Evolutionary conservation across 2,888 invertebrate genomes (phyloP).

Genomic region (Scaptomyza flava): DNA sequence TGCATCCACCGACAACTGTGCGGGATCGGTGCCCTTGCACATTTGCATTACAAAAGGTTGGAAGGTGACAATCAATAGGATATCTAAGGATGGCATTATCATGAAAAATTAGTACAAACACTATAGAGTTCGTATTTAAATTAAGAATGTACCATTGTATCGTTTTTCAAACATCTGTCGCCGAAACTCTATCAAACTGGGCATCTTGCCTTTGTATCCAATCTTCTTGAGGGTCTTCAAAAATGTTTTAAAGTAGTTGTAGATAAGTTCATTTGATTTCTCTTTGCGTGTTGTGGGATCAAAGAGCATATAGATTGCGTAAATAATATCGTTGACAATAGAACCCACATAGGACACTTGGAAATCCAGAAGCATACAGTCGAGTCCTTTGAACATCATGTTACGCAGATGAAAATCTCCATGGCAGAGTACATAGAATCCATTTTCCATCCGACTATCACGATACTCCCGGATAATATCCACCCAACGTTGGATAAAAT

Average conservation of each 20-base stretch:
- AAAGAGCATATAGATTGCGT: slow-evolving; percentile 65
- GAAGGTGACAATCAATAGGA: slow-evolving; percentile 34
- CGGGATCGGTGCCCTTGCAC: slow-evolving; percentile 30
- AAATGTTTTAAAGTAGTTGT: slow-evolving; percentile 59
- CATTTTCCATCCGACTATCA: slow-evolving; percentile 26
- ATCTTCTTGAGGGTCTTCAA: slow-evolving; percentile 48
- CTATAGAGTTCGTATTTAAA: slow-evolving; percentile 22
- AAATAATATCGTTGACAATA: slow-evolving; percentile 54
- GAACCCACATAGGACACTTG: slow-evolving; percentile 60
- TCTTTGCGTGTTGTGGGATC: slow-evolving; percentile 50
- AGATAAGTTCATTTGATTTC: slow-evolving; percentile 54
- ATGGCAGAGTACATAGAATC: slow-evolving; percentile 52
- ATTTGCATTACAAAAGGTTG: slow-evolving; percentile 32
- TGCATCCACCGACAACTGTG: slow-evolving; percentile 11
- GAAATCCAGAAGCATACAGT: slow-evolving; percentile 62
- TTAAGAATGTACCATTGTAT: slow-evolving; percentile 49
- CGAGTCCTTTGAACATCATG: slow-evolving; percentile 60
- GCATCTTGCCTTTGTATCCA: slow-evolving; percentile 64
- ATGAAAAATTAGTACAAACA: too few species aligned
- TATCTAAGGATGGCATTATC: slow-evolving; percentile 20
- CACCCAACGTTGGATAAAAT: slow-evolving; percentile 26
- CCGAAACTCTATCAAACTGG: slow-evolving; percentile 57
- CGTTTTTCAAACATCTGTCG: slow-evolving; percentile 47
- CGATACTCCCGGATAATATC: slow-evolving; percentile 34
- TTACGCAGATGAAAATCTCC: slow-evolving; percentile 68